These are phyloP conservation scores for Polyergus mexicanus DNA, from an alignment of 1,140 invertebrate genomes.

Conservation along the genomic window DNA sequence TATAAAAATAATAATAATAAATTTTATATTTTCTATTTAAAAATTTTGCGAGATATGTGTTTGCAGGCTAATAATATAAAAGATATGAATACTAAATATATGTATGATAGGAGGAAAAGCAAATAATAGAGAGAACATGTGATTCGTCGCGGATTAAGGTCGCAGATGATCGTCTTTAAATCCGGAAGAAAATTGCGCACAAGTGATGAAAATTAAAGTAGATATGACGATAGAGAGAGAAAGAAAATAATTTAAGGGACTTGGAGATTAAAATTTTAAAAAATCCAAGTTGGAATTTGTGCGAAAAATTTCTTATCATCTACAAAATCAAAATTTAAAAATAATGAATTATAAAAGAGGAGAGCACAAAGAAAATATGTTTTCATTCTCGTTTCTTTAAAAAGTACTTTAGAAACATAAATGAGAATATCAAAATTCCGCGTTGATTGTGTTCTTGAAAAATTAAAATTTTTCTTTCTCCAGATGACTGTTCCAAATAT, in stretches of 20 bases:
- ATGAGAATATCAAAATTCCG: neutral
- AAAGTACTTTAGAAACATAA: conserved; percentile 1
- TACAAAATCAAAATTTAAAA: conserved; percentile 17
- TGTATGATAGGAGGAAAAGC: neutral
- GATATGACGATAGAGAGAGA: neutral
- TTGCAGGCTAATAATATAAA: conserved; percentile 17
- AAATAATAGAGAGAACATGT: conserved; percentile 18
- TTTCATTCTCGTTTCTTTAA: neutral
- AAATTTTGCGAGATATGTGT: neutral
- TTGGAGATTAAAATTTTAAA: conserved; percentile 1
- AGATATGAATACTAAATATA: neutral
- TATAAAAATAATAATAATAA: neutral
- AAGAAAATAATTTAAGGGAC: neutral
- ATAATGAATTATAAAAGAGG: neutral
- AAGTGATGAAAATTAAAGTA: conserved; percentile 5
- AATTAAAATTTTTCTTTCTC: neutral
- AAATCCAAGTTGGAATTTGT: neutral
- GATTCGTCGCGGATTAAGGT: conserved; percentile 17
- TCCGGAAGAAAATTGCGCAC: conserved; percentile 25
- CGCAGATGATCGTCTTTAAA: conserved; percentile 13
- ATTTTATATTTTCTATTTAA: neutral
- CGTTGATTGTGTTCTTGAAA: neutral
- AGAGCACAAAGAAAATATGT: neutral
- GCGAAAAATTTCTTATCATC: neutral
- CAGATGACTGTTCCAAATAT: neutral